Evolutionary conservation across 2,113 vertebrate species (phyloP).

Genomic region (Corvus hawaiiensis): DNA sequence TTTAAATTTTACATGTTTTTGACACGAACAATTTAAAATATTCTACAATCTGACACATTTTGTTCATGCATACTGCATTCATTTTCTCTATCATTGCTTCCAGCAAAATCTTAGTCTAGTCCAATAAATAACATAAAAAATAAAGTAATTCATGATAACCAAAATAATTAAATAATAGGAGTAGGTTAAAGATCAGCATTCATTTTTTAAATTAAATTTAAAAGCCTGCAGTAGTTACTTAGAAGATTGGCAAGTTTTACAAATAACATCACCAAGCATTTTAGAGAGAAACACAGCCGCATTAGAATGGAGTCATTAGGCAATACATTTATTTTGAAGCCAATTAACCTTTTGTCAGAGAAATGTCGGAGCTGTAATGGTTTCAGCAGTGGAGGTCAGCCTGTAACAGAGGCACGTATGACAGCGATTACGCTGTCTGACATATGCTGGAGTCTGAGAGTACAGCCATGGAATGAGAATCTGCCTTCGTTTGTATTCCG

Average conservation of each 20-base stretch:
- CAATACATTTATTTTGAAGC: conserved; percentile 84
- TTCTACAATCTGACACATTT: background rate
- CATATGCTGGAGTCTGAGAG: conserved; percentile 56
- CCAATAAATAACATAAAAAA: conserved; percentile 37
- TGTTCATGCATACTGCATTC: background rate
- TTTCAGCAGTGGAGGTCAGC: conserved; percentile 71
- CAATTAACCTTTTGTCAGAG: conserved; percentile 84
- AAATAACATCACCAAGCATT: conserved; percentile 72
- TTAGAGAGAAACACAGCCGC: conserved; percentile 67
- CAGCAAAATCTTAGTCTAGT: background rate
- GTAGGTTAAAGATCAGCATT: conserved; percentile 64
- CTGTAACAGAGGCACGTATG: conserved; percentile 69
- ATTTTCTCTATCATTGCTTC: background rate
- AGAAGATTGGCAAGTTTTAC: conserved; percentile 77
- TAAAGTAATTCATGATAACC: conserved; percentile 33
- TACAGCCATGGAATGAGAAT: conserved; percentile 28
- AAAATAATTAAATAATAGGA: conserved; percentile 70
- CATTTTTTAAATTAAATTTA: conserved; percentile 75
- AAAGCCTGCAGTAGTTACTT: conserved; percentile 66
- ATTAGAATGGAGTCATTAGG: conserved; percentile 78
- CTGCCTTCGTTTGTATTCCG: conserved; percentile 71
- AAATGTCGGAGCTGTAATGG: conserved; percentile 67
- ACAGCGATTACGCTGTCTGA: conserved; percentile 64
- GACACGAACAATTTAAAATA: background rate
- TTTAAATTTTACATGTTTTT: background rate